Evolutionary conservation across 1,140 invertebrate species (phyloP).

Genomic region (Bombus balteatus): DNA sequence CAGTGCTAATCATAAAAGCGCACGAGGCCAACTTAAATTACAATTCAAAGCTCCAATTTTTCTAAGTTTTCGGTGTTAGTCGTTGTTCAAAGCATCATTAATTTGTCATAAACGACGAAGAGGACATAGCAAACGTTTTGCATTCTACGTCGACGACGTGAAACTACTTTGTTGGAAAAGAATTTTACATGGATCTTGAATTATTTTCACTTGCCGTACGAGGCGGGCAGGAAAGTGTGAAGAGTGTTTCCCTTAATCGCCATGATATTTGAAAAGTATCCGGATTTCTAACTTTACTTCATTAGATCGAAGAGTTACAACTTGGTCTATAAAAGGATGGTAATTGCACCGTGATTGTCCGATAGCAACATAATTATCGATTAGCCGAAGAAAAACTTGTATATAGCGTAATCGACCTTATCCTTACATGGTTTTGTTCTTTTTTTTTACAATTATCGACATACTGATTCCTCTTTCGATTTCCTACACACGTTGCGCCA

Average conservation of each 20-base stretch:
- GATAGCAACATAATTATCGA: not conserved
- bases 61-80: not conserved
- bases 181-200: constrained; percentile 13
- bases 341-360: not conserved
- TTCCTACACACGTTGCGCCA: not conserved
- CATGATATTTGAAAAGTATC: not conserved
- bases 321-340: not conserved
- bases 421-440: not conserved
- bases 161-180: not conserved
- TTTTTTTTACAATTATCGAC: not conserved
- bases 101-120: too few relatives aligned
- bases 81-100: not conserved
- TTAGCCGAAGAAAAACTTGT: not conserved
- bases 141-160: not conserved
- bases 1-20: too few relatives aligned
- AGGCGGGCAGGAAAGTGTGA: constrained; percentile 39
- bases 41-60: not conserved
- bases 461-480: not conserved
- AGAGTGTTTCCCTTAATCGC: not conserved
- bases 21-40: too few relatives aligned
- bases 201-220: constrained; percentile 24
- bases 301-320: not conserved
- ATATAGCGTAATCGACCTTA: not conserved
- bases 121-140: not conserved
- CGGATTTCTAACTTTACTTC: constrained; percentile 1